phyloP scores from a whole-genome alignment of 1,140 invertebrate genomes.

The Nymphalis io region DNA sequence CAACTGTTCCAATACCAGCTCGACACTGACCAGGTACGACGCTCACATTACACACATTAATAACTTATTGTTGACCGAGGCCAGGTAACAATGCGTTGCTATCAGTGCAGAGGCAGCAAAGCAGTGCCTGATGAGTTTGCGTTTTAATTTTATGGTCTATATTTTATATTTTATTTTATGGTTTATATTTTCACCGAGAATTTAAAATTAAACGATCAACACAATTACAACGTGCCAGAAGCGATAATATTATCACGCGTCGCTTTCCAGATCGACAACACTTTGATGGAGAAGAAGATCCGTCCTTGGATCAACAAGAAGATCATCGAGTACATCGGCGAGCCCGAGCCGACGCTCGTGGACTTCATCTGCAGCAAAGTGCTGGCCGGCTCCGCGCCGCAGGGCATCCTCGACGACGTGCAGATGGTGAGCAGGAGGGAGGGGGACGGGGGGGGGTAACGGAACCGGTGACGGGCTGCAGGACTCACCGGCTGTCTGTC shows the following conservation, averaged over 20 bases:
- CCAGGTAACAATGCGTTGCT: too few species aligned
- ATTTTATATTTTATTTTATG: too few species aligned
- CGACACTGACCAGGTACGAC: conserved; percentile 92
- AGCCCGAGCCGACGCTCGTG: conserved; percentile 98
- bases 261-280: conserved; percentile 80
- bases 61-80: too few species aligned
- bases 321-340: conserved; percentile 99
- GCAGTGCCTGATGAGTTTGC: not conserved
- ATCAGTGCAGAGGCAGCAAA: too few species aligned
- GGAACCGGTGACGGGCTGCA: too few species aligned
- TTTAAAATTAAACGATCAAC: too few species aligned
- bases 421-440: conserved; percentile 90
- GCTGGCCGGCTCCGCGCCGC: conserved; percentile 93
- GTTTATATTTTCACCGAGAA: too few species aligned
- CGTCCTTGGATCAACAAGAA: conserved; percentile 99
- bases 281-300: conserved; percentile 97
- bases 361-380: conserved; percentile 99
- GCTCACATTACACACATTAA: too few species aligned
- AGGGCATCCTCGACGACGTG: conserved; percentile 97
- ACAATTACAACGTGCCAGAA: not conserved
- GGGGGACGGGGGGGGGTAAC: not conserved
- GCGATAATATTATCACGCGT: not conserved
- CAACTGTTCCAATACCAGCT: conserved; percentile 96
- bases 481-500: not conserved
- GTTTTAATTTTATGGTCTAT: too few species aligned